Conservation (phyloP, 2,113 vertebrate genomes). For the Synodontis membranacea region DNA sequence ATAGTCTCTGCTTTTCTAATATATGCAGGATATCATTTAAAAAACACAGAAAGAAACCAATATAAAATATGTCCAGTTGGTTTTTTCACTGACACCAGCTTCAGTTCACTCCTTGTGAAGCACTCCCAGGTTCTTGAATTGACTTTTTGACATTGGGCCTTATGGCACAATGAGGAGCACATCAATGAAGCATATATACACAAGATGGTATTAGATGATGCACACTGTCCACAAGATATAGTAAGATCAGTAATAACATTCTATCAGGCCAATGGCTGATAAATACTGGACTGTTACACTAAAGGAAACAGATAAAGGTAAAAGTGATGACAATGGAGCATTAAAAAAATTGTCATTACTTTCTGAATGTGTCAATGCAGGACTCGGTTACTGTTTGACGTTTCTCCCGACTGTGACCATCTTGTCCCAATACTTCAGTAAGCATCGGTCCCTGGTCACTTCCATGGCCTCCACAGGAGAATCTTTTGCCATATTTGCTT, state of each 20-base stretch:
- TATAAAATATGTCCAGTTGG: too few species aligned
- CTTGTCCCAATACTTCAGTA: conserved; percentile 91
- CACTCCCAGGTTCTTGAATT: too few species aligned
- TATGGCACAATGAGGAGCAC: neutral
- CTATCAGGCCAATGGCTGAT: neutral
- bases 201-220: neutral
- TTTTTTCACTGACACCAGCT: too few species aligned
- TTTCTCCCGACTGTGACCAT: conserved; percentile 95
- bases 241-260: neutral
- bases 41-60: neutral
- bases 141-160: too few species aligned
- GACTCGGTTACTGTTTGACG: conserved; percentile 89
- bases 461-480: conserved; percentile 93
- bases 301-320: neutral
- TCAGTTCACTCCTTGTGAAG: too few species aligned
- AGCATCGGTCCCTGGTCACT: conserved; percentile 84
- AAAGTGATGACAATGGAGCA: neutral
- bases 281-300: neutral
- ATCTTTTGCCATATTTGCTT: conserved; percentile 87
- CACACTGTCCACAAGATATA: neutral
- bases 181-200: neutral
- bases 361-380: conserved; percentile 66
- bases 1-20: neutral
- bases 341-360: neutral
- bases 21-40: neutral